Conservation (phyloP, 2,888 invertebrate genomes). For the Osedax frankpressi region DNA sequence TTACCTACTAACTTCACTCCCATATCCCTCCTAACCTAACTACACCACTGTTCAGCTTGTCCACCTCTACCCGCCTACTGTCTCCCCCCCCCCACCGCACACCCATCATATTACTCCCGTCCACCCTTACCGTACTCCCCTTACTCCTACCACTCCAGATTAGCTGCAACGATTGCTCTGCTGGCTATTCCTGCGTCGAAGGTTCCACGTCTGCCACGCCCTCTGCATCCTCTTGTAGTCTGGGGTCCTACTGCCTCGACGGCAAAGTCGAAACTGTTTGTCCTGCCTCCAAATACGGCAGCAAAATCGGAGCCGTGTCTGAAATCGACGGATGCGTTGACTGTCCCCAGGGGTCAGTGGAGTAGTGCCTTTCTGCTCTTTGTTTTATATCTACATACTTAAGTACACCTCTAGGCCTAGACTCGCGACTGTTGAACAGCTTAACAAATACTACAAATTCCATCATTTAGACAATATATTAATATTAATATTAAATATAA, state of each 20-base stretch:
- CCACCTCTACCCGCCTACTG: too few relatives aligned
- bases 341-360: conserved; percentile 34
- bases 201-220: conserved; percentile 34
- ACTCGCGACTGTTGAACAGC: too few relatives aligned
- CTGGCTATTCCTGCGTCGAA: conserved; percentile 37
- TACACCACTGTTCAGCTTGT: too few relatives aligned
- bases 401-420: too few relatives aligned
- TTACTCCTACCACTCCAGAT: conserved; percentile 13
- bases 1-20: too few relatives aligned
- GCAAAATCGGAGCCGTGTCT: conserved; percentile 29
- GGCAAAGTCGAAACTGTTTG: conserved; percentile 34
- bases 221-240: conserved; percentile 31
- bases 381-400: too few relatives aligned
- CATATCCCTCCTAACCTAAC: too few relatives aligned
- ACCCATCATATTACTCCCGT: background rate
- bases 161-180: conserved; percentile 24
- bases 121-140: background rate
- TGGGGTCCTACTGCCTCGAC: conserved; percentile 37
- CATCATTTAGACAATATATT: too few relatives aligned
- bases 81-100: too few relatives aligned
- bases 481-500: too few relatives aligned
- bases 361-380: too few relatives aligned
- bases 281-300: conserved; percentile 38
- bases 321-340: conserved; percentile 30
- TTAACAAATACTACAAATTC: too few relatives aligned